Percentiles rank a stretch among this genome's conserved stretches.
phyloP scores from a whole-genome alignment of 2,888 invertebrate genomes.

The Leptogaster cylindrica region DNA sequence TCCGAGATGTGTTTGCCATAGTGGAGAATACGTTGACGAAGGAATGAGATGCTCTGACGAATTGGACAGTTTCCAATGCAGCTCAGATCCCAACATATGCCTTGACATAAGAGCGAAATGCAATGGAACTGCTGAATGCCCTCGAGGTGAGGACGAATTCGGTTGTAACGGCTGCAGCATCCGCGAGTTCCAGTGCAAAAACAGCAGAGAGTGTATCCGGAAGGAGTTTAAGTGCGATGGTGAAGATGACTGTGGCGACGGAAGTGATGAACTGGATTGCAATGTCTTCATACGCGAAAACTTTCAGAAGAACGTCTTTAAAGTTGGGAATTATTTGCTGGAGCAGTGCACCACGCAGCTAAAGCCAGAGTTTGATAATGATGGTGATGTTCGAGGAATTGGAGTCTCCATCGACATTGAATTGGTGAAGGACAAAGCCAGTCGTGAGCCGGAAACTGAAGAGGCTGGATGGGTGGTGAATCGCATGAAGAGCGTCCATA shows the following conservation, averaged over 20 bases:
- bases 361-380: conserved; percentile 74
- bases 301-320: conserved; percentile 79
- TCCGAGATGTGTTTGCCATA: conserved; percentile 66
- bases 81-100: conserved; percentile 55
- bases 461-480: conserved; percentile 79
- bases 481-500: conserved; percentile 81
- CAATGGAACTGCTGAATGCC: conserved; percentile 72
- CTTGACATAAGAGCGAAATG: conserved; percentile 63
- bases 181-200: conserved; percentile 70
- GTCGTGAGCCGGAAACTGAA: conserved; percentile 81
- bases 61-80: conserved; percentile 53
- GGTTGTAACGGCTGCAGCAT: conserved; percentile 68
- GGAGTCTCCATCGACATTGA: conserved; percentile 97
- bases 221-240: conserved; percentile 68
- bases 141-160: conserved; percentile 74
- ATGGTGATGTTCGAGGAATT: conserved; percentile 88
- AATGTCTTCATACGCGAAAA: too few relatives aligned
- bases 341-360: conserved; percentile 71
- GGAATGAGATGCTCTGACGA: conserved; percentile 55
- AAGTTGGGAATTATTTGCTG: conserved; percentile 82
- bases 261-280: conserved; percentile 74
- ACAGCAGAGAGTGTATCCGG: conserved; percentile 68
- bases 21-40: conserved; percentile 61
- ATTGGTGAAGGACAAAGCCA: conserved; percentile 78
- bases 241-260: conserved; percentile 72